phyloP scores from a whole-genome alignment of 2,797 vertebrate species.

The Echiichthys vipera region DNA sequence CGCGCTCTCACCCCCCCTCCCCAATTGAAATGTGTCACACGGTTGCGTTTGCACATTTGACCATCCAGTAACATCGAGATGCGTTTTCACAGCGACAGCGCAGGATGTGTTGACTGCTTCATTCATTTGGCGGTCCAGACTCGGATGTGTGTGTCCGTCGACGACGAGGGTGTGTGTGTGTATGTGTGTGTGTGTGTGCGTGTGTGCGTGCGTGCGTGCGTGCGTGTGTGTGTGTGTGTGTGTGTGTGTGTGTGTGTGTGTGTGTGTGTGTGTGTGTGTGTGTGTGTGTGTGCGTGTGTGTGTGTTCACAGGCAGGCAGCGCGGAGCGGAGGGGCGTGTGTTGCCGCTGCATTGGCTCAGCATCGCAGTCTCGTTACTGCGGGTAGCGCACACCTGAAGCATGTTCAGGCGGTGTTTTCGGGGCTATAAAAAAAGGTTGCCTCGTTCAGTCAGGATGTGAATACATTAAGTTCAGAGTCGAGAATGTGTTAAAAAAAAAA shows the following conservation, averaged over 20 bases:
- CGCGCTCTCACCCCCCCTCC: slow-evolving; percentile 31
- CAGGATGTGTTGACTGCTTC: slow-evolving; percentile 54
- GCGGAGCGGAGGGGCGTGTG: slow-evolving; percentile 81
- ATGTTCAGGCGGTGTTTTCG: slow-evolving; percentile 40
- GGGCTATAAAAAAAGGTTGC: neutral
- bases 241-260: slow-evolving; percentile 10
- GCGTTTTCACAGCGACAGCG: slow-evolving; percentile 47
- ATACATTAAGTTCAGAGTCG: slow-evolving; percentile 24
- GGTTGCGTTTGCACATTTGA: slow-evolving; percentile 68
- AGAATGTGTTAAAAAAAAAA: slow-evolving; percentile 2
- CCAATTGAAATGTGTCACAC: slow-evolving; percentile 80
- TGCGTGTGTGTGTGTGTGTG: slow-evolving; percentile 6
- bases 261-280: slow-evolving; percentile 26
- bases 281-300: slow-evolving; percentile 34
- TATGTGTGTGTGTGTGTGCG: neutral
- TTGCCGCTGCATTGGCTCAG: slow-evolving; percentile 81
- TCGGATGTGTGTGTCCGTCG: slow-evolving; percentile 40
- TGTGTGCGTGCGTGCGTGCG: neutral
- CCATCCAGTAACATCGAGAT: slow-evolving; percentile 41
- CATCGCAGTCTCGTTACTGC: slow-evolving; percentile 76
- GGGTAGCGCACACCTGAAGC: slow-evolving; percentile 80
- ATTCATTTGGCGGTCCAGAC: slow-evolving; percentile 61
- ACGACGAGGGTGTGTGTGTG: neutral
- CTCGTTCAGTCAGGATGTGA: neutral
- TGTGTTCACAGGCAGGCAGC: slow-evolving; percentile 35